Conservation (phyloP, 2,113 vertebrate genomes). For the Phodopus roborovskii region DNA sequence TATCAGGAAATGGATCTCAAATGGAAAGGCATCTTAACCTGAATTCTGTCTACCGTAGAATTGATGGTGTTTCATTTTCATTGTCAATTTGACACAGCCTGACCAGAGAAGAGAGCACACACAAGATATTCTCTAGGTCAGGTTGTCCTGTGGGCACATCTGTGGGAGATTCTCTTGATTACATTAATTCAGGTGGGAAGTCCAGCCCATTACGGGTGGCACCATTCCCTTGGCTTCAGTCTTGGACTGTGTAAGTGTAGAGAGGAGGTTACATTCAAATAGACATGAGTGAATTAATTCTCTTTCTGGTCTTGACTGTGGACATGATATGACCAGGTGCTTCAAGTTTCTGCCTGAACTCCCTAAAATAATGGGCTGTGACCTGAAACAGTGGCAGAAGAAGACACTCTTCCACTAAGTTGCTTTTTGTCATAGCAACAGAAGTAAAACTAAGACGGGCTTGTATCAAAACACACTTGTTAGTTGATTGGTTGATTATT, state of each 20-base stretch:
- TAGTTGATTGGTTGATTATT: background rate
- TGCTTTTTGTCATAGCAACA: background rate
- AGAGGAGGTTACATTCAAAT: background rate
- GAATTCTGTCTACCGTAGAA: rapidly evolving
- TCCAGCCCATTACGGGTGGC: background rate
- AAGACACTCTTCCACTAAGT: background rate
- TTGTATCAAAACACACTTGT: background rate
- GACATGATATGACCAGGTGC: background rate
- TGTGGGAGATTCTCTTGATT: background rate
- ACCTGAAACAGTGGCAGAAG: background rate
- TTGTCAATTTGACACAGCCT: background rate
- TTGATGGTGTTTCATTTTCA: background rate
- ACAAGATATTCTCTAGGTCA: background rate
- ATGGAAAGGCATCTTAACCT: background rate
- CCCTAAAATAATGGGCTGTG: background rate
- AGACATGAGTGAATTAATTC: background rate
- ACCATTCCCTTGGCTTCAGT: background rate
- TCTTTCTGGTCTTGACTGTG: background rate
- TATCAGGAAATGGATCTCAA: too few relatives aligned
- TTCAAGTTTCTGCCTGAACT: background rate
- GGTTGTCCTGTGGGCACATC: background rate
- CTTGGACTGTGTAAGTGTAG: background rate
- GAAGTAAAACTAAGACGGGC: background rate
- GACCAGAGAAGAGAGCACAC: background rate
- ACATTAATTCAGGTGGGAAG: background rate